Conservation (phyloP, 2,888 invertebrate species). For the Imbricaverruca yamaguchii region DNA sequence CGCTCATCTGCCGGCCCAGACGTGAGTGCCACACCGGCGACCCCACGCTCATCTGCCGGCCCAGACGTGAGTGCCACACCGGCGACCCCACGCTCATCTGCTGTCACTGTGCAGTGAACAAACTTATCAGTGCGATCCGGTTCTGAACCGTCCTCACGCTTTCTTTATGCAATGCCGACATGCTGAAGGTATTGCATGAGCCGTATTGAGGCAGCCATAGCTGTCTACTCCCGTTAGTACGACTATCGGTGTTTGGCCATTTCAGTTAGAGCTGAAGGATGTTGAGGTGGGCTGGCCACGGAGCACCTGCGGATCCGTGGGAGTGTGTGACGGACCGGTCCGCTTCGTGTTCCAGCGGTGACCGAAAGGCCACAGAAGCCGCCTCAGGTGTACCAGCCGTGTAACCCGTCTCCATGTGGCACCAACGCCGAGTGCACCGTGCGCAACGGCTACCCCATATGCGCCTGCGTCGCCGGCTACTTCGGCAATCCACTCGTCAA, state of each 20-base stretch:
- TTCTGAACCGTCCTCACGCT: too few relatives aligned
- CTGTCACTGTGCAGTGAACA: too few relatives aligned
- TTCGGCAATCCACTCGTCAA: conserved; percentile 30
- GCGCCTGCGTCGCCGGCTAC: conserved; percentile 61
- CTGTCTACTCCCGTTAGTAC: too few relatives aligned
- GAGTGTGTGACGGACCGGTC: background rate
- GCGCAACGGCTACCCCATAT: conserved; percentile 68
- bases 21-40: conserved; percentile 61
- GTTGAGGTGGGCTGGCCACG: too few relatives aligned
- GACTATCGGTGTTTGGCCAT: too few relatives aligned
- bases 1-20: background rate
- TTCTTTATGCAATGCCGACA: too few relatives aligned
- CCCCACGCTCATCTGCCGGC: conserved; percentile 43
- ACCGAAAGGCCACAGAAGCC: background rate
- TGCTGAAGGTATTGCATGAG: too few relatives aligned
- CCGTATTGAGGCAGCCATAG: too few relatives aligned
- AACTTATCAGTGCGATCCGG: too few relatives aligned
- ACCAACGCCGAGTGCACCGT: conserved; percentile 71
- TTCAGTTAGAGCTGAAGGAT: too few relatives aligned
- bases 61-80: conserved; percentile 37
- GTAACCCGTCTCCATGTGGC: conserved; percentile 75
- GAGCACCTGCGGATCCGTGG: too few relatives aligned
- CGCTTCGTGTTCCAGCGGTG: background rate
- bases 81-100: too few relatives aligned
- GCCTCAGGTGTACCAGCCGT: conserved; percentile 50